Evolutionary conservation across 1,140 invertebrate genomes (phyloP), one percentile per base, ranked within the genome.

Genomic region (Lasaia peninsularis): DNA sequence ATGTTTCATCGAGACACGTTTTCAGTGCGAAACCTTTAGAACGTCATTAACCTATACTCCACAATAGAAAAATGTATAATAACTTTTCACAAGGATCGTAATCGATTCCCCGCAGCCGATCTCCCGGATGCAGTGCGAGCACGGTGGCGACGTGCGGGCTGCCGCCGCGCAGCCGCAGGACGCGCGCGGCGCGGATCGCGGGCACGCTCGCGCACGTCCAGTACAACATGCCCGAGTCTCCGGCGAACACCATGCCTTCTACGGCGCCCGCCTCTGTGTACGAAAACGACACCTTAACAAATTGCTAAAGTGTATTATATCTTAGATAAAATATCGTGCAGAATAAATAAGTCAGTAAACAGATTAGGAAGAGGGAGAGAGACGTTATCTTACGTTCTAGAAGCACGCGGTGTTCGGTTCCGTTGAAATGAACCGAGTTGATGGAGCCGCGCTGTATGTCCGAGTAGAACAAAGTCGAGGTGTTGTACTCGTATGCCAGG

Each of bases 371-470:
- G 11, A 48, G 31, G 32, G 2, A 57, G 32, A 50, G 7, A 28
- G 7, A 9, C 8, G n/a, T 1, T 24, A 35, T 91, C 92, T 90
- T 79, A 94, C 93, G 89, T 67, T 93, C 92, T 1, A 95, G 90
- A 44, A 97, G 81, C 11, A 94, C 90, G 14, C 85, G 85, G 77
- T 96, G 94, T 1, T 91, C 90, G 10, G 90, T 92, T 35, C 96
- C 96, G 88, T 97, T 95, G 82, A 97, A 97, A 75, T 91, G 91
- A n/a, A 97, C 95, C 35, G 91, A 90, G 80, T 95, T 95, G 63
- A 98, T 96, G 52, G 94, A 93, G 49, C 95, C 95, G 60, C 92
- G 87, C 72, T 96, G 95, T 64, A 97, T 96, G 79, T 97, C 96
- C 1, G 96, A 97, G 87, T 96, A 98, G 86, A 95, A 97, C 14